phyloP scores from a whole-genome alignment of 2,888 invertebrate genomes.

The Ethmia dodecea region DNA sequence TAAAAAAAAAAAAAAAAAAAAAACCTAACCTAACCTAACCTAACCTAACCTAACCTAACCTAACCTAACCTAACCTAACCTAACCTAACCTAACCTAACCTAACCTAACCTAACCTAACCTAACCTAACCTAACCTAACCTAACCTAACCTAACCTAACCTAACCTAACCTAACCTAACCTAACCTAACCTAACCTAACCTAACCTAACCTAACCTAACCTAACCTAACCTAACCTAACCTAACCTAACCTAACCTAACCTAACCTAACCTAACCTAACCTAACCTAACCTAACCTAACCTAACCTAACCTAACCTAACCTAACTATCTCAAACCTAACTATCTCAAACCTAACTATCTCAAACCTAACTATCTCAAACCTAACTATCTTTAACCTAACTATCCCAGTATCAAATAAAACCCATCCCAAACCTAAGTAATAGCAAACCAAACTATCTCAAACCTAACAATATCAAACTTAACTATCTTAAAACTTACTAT shows the following conservation, averaged over 20 bases:
- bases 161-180: constrained; percentile 2
- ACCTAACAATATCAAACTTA: no score
- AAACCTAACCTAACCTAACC: constrained; percentile 4
- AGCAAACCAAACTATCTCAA: no score
- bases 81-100: neutral
- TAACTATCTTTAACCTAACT: constrained; percentile 1
- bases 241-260: constrained; percentile 4
- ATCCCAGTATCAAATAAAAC: no score
- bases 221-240: constrained; percentile 3
- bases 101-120: constrained; percentile 12
- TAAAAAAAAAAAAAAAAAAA: no score
- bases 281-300: constrained; percentile 7
- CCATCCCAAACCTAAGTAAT: no score
- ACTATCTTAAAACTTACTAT: no score
- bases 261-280: constrained; percentile 5
- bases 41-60: constrained; percentile 6
- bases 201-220: constrained; percentile 3
- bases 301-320: constrained; percentile 8
- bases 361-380: neutral
- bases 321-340: constrained; percentile 2
- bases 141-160: constrained; percentile 11
- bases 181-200: constrained; percentile 6
- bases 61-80: constrained; percentile 3
- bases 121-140: constrained; percentile 15
- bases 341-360: neutral